These are phyloP conservation scores for Prosapia bicincta DNA, from an alignment of 2,888 invertebrate genomes.

Conservation along the genomic window DNA sequence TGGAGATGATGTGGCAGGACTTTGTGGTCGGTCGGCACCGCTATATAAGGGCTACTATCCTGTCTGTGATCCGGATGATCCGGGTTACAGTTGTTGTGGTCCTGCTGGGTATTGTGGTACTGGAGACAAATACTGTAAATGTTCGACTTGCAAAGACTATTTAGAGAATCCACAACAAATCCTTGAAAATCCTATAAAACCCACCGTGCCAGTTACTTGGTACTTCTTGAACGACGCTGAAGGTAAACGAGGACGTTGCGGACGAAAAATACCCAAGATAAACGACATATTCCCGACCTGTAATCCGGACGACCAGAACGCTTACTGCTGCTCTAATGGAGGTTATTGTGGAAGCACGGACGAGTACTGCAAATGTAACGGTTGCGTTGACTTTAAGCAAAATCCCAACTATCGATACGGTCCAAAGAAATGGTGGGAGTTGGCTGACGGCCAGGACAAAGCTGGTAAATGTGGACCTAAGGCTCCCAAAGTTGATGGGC, in stretches of 20 bases:
- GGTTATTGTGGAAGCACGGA: constrained; percentile 30
- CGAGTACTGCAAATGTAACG: constrained; percentile 29
- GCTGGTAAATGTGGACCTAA: constrained; percentile 23
- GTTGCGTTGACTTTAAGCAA: constrained; percentile 30
- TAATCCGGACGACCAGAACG: constrained; percentile 32
- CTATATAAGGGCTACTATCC: constrained; percentile 36
- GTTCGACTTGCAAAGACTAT: constrained; percentile 31
- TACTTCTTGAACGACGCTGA: constrained; percentile 31
- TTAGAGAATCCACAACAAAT: constrained; percentile 29
- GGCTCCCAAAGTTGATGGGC: constrained; percentile 23
- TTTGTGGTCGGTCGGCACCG: constrained; percentile 32
- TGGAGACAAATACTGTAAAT: constrained; percentile 32
- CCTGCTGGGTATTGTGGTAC: constrained; percentile 32
- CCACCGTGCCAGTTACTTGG: constrained; percentile 30
- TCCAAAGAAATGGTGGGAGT: constrained; percentile 27
- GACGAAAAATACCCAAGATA: constrained; percentile 30
- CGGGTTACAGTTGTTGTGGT: constrained; percentile 33
- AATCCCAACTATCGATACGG: constrained; percentile 18
- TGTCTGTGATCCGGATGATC: constrained; percentile 34
- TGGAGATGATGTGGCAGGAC: constrained; percentile 31
- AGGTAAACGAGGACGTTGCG: constrained; percentile 31
- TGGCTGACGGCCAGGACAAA: constrained; percentile 16
- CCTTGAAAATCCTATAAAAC: constrained; percentile 30
- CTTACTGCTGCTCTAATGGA: constrained; percentile 32
- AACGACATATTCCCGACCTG: constrained; percentile 28